A percentile compares a stretch with the other conserved stretches of the same genome.
Conservation (phyloP, 2,888 invertebrate species). For the Drosophila nigritarsus region DNA sequence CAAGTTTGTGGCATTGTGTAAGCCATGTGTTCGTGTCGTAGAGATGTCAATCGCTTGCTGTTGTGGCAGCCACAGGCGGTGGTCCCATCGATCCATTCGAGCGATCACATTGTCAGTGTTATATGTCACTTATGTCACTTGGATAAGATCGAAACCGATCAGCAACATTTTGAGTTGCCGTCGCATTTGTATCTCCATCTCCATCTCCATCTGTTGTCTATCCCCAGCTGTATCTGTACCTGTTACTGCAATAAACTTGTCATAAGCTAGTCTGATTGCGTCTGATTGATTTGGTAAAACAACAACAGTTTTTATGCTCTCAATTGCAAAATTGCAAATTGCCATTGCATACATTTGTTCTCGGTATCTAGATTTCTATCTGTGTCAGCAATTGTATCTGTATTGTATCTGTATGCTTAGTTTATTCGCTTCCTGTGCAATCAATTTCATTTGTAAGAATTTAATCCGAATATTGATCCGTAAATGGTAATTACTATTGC, state of each 20-base stretch:
- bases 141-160: slow-evolving; percentile 44
- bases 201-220: not conserved
- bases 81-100: slow-evolving; percentile 46
- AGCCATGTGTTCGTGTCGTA: slow-evolving; percentile 27
- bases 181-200: slow-evolving; percentile 14
- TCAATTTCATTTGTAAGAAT: slow-evolving; percentile 48
- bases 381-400: slow-evolving; percentile 10
- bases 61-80: slow-evolving; percentile 46
- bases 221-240: slow-evolving; percentile 30
- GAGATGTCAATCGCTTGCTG: slow-evolving; percentile 23
- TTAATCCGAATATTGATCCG: slow-evolving; percentile 31
- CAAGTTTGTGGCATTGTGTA: slow-evolving; percentile 28
- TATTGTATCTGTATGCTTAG: slow-evolving; percentile 26
- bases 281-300: slow-evolving; percentile 39
- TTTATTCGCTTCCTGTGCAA: slow-evolving; percentile 69
- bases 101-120: slow-evolving; percentile 53
- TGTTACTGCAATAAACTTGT: slow-evolving; percentile 39
- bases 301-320: slow-evolving; percentile 26
- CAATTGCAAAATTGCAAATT: slow-evolving; percentile 38
- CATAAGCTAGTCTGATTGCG: slow-evolving; percentile 44
- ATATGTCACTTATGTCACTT: slow-evolving; percentile 41
- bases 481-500: slow-evolving; percentile 25
- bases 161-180: slow-evolving; percentile 14
- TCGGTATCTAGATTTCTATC: slow-evolving; percentile 15
- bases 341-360: slow-evolving; percentile 41